Evolutionary conservation across 2,113 vertebrate species (phyloP), one percentile per base, ranked within the genome.

Genomic region (Cichladusa arquata): DNA sequence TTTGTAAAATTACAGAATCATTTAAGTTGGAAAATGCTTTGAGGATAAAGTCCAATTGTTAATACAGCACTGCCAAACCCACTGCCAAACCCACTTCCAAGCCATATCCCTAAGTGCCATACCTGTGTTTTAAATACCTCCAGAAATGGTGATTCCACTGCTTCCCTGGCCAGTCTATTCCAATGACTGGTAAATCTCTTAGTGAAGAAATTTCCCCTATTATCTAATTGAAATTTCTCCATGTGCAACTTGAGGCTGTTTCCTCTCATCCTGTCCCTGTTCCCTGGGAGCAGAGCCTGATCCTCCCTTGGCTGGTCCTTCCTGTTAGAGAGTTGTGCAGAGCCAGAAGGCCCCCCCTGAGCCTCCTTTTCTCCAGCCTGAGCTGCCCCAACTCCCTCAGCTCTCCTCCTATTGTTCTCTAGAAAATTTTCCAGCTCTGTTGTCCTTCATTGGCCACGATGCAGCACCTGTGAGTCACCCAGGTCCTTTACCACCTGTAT

Each of bases 231-330:
- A 42, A 60, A 73, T 15, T 19, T 60, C 29, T 25, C 8, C 22
- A 8, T 7, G 3, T 40, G 5, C 10, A 13, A 6, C 5, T 16
- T 53, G 12, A 18, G 7, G 2, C 12, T 1, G 1, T 58, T 72
- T 7, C 9, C 14, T 22, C 12, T 34, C 19, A 0, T 60, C 8
- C 11, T 33, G 6, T 29, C 12, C 22, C 12, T 62, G 7, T 56
- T 56, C 33, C 11, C 26, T n/a, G 38, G 44, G 8, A 65, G 7
- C 23, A 66, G 20, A 60, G 9, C 5, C 13, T 0, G 2, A 36
- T 1, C 6, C 1, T 5, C 4, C 20, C 9, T 1, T 1, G 0
- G 4, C 18, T 66, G 25, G 1, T 3, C 4, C 3, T 8, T 70
- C 23, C 15, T 42, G 3, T 23, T 20, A 34, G 53, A 29, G 20